These are phyloP conservation scores for Neolamprologus modestus DNA, from an alignment of 2,113 vertebrate species.

Conservation along the genomic window DNA sequence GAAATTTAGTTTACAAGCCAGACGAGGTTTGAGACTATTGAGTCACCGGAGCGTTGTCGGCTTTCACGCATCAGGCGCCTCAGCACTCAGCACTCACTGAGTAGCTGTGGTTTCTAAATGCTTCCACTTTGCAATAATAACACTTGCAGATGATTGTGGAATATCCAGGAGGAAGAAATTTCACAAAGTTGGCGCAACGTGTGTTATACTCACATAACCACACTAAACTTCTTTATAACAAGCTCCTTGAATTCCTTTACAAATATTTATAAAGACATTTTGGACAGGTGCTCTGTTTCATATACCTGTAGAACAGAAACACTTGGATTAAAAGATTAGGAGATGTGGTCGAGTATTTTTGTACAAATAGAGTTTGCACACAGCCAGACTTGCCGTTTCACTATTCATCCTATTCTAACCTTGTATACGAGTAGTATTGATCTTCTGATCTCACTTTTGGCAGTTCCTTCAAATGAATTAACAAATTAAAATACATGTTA, in stretches of 20 bases:
- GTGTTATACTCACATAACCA: neutral
- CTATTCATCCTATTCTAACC: neutral
- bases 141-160: neutral
- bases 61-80: neutral
- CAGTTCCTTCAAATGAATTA: neutral
- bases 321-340: neutral
- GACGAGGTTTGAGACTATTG: neutral
- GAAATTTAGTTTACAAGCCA: neutral
- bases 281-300: neutral
- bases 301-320: neutral
- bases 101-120: neutral
- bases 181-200: neutral
- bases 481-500: neutral
- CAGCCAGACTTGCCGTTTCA: neutral
- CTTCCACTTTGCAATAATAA: neutral
- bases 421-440: neutral
- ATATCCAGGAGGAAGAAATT: neutral
- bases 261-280: neutral
- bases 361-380: neutral
- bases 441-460: neutral
- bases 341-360: neutral
- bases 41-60: neutral
- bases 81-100: neutral
- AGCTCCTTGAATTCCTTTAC: neutral
- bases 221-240: neutral